A percentile compares a stretch with the other conserved stretches of the same genome.
Evolutionary conservation across 2,113 vertebrate genomes (phyloP).

Genomic region (Hiodon tergisus): DNA sequence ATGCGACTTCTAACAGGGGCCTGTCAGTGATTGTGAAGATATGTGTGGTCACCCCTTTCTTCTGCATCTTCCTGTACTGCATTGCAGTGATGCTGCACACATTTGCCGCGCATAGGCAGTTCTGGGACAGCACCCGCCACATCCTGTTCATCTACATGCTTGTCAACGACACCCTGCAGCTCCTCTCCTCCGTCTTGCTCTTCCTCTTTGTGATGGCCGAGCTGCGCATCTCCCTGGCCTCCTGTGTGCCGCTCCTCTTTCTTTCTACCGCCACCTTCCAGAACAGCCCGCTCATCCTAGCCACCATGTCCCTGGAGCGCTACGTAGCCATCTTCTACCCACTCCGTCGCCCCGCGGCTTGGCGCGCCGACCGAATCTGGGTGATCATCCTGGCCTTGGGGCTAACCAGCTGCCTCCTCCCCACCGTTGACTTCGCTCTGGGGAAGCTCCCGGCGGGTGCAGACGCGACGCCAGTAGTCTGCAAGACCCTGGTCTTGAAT

Average conservation of each 20-base stretch:
- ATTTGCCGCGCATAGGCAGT: constrained; percentile 56
- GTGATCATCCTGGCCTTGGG: constrained; percentile 49
- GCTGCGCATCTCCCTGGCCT: constrained; percentile 41
- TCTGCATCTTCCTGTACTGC: constrained; percentile 55
- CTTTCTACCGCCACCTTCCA: constrained; percentile 54
- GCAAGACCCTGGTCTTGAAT: constrained; percentile 26
- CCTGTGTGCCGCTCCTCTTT: constrained; percentile 50
- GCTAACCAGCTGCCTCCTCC: constrained; percentile 44
- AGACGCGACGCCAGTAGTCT: constrained; percentile 30
- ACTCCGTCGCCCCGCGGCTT: constrained; percentile 43
- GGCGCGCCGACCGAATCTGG: constrained; percentile 58
- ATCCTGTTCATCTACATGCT: constrained; percentile 65
- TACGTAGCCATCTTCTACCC: constrained; percentile 65
- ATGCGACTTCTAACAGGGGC: constrained; percentile 38
- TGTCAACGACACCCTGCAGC: constrained; percentile 60
- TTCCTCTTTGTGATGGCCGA: constrained; percentile 51
- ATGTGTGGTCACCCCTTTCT: constrained; percentile 55
- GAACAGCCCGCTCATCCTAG: constrained; percentile 59
- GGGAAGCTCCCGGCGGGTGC: not conserved
- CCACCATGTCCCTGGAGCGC: constrained; percentile 65
- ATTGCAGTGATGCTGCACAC: constrained; percentile 56
- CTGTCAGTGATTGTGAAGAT: constrained; percentile 55
- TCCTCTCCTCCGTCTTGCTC: constrained; percentile 56
- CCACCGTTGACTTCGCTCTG: constrained; percentile 37
- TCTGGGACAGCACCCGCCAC: constrained; percentile 60